Evolutionary conservation across 2,113 vertebrate genomes (phyloP).

Genomic region (Piprites chloris): DNA sequence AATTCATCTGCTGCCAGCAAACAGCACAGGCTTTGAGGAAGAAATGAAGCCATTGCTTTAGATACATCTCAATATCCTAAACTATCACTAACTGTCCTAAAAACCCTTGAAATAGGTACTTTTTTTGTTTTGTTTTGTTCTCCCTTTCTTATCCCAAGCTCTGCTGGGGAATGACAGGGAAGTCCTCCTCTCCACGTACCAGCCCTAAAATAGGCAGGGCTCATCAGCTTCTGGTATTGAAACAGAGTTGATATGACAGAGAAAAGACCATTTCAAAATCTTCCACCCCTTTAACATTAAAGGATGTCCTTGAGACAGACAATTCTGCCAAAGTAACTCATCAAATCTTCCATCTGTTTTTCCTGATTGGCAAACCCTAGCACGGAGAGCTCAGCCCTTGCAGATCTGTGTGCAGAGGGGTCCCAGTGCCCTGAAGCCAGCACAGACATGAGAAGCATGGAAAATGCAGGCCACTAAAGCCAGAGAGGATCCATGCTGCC

Average conservation of each 20-base stretch:
- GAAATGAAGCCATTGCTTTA: neutral
- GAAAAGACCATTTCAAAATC: neutral
- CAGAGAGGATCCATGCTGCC: rapidly evolving
- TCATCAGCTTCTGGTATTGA: neutral
- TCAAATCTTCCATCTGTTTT: neutral
- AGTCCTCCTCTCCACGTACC: neutral
- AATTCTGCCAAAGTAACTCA: neutral
- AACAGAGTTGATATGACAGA: neutral
- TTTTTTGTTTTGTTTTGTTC: neutral
- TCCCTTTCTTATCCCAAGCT: neutral
- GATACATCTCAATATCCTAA: neutral
- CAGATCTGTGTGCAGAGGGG: neutral
- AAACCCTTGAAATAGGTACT: neutral
- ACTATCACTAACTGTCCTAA: neutral
- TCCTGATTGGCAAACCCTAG: neutral
- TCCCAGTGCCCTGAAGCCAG: neutral
- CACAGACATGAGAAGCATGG: neutral
- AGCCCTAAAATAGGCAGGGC: neutral
- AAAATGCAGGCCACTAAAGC: neutral
- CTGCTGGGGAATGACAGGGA: neutral
- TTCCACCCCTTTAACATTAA: neutral
- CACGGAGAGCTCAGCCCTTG: neutral
- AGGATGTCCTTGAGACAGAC: neutral
- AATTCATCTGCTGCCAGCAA: neutral
- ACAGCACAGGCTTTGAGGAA: neutral